Base-by-base conservation (phyloP, 2,113 vertebrate species). In the Sebastes fasciatus region DNA sequence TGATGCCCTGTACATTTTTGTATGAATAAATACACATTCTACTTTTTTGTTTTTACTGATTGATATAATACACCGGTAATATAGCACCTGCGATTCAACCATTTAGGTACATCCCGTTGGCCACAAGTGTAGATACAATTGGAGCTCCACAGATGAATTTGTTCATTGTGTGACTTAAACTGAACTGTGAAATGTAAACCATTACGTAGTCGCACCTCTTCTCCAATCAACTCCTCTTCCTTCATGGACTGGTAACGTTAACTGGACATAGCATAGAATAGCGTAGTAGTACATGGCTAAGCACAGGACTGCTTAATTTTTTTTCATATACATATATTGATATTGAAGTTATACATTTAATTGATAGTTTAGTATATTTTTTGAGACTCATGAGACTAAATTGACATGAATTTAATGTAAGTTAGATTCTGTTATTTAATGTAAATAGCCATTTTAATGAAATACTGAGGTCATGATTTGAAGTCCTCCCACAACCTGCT, bases 1-100 rank as follows among this genome's bases (percentile, higher is more conserved):
- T 72, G 45, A 73, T 51, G 70, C 46, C 13, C 76, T 80, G 69
- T 3, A 72, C 74, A 61, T 23, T 4, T 52, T 72, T 70, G n/a
- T 49, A 51, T 45, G 70, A 78, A 81, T 81, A 76, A 86, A 84
- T 65, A 16, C 42, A 80, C 46, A 21, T 66, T 76, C 19, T 16
- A 13, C 48, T 61, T 42, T 60, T 82, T 54, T 51, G 26, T 14
- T 19, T 75, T 6, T 60, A 26, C 8, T 65, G 60, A 85, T 73
- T 74, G 58, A 64, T 63, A 73, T 43, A 74, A 67, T 19, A 42
- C n/a, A 73, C 23, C 13, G 8, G 54, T 11, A 45, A 46, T n/a
- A 40, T 46, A 42, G 58, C 58, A 40, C 16, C 48, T 26, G 19
- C 45, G 21, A 75, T 54, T 84, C 61, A 70, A 73, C 14, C 23